phyloP scores from a whole-genome alignment of 2,888 invertebrate genomes.

The Coremacera marginata region DNA sequence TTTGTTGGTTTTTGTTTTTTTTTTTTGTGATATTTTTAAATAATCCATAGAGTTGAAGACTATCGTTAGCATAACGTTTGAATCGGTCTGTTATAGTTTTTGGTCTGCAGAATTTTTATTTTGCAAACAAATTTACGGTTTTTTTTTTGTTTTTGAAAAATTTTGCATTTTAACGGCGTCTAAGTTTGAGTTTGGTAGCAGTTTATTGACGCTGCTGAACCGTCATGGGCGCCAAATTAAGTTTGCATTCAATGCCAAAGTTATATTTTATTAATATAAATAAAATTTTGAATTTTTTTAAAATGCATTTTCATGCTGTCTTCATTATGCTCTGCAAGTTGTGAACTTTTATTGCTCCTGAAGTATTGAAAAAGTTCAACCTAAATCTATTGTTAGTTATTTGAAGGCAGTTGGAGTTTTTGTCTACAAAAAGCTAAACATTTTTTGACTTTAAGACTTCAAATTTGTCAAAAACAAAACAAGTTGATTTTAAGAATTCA shows the following conservation, averaged over 20 bases:
- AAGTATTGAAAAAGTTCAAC: too few species aligned
- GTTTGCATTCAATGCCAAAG: background rate
- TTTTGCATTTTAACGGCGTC: background rate
- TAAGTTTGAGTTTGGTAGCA: background rate
- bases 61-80: background rate
- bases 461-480: too few species aligned
- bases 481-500: too few species aligned
- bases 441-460: too few species aligned
- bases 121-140: background rate
- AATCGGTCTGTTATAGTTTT: background rate
- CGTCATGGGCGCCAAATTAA: conserved; percentile 3
- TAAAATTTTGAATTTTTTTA: background rate
- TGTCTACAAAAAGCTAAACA: too few species aligned
- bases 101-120: background rate
- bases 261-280: background rate
- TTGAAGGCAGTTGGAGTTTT: too few species aligned
- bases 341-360: too few species aligned
- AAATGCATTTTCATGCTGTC: too few species aligned
- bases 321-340: too few species aligned
- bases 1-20: background rate
- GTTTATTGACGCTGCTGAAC: background rate
- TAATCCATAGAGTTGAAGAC: background rate
- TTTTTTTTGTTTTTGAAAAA: background rate
- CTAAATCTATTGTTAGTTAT: too few species aligned
- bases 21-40: background rate